These are phyloP conservation scores for Struthio camelus DNA, from an alignment of 2,113 vertebrate genomes.

Conservation along the genomic window DNA sequence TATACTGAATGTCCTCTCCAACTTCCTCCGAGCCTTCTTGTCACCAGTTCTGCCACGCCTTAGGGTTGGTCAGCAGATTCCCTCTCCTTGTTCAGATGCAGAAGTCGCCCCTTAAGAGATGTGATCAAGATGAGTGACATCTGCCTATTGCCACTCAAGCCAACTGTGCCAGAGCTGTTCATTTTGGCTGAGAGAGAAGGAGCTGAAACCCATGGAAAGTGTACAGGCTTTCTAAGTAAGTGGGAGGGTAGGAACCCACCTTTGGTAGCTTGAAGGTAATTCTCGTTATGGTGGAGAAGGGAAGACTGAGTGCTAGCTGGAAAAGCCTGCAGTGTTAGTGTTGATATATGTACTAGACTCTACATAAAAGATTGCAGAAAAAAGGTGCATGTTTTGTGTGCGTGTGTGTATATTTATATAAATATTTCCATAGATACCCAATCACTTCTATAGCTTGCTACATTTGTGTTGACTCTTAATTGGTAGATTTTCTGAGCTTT, in stretches of 20 bases:
- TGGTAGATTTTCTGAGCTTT: not conserved
- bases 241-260: not conserved
- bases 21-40: not conserved
- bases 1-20: not conserved
- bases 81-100: not conserved
- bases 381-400: not conserved
- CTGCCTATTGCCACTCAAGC: not conserved
- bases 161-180: rapidly evolving
- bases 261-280: not conserved
- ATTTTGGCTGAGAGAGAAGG: not conserved
- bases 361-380: not conserved
- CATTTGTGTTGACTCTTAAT: not conserved
- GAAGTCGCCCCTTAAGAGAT: not conserved
- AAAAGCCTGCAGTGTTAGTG: not conserved
- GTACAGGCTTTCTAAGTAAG: not conserved
- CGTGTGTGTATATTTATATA: not conserved
- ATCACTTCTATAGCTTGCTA: not conserved
- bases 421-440: not conserved
- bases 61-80: not conserved
- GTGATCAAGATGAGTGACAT: not conserved
- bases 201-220: not conserved
- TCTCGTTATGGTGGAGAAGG: not conserved
- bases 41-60: not conserved
- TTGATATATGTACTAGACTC: not conserved
- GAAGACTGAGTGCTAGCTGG: not conserved